Conservation (phyloP, 1,140 invertebrate genomes). For the Hestina assimilis region DNA sequence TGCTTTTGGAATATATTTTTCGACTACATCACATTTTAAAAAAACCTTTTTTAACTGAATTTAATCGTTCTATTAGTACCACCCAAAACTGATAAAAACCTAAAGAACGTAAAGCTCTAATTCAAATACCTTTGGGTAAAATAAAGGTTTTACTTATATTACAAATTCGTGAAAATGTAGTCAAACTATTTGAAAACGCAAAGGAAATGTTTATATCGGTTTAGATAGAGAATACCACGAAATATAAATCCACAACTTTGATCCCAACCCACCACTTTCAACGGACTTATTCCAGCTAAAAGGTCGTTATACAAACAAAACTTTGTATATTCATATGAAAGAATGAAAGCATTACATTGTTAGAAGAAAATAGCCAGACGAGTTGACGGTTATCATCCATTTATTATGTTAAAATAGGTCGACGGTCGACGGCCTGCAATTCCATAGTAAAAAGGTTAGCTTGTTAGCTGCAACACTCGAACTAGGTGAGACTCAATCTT, state of each 20-base stretch:
- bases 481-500: constrained; percentile 7
- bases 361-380: constrained; percentile 47
- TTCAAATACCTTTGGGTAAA: no score
- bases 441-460: constrained; percentile 20
- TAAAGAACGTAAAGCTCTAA: no score
- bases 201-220: constrained; percentile 2
- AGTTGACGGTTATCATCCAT: constrained; percentile 53
- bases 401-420: constrained; percentile 58
- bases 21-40: no score
- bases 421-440: constrained; percentile 47
- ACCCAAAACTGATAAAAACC: no score
- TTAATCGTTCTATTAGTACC: no score
- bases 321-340: constrained; percentile 17
- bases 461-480: constrained; percentile 6
- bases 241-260: constrained; percentile 5
- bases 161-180: neutral
- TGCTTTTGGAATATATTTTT: no score
- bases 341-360: constrained; percentile 47
- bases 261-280: neutral
- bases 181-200: neutral
- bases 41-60: no score
- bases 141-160: neutral
- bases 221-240: constrained; percentile 4
- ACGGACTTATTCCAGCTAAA: constrained; percentile 5
- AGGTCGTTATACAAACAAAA: constrained; percentile 11